Base-by-base conservation (phyloP, 1,140 invertebrate species). In the Polyergus mexicanus region DNA sequence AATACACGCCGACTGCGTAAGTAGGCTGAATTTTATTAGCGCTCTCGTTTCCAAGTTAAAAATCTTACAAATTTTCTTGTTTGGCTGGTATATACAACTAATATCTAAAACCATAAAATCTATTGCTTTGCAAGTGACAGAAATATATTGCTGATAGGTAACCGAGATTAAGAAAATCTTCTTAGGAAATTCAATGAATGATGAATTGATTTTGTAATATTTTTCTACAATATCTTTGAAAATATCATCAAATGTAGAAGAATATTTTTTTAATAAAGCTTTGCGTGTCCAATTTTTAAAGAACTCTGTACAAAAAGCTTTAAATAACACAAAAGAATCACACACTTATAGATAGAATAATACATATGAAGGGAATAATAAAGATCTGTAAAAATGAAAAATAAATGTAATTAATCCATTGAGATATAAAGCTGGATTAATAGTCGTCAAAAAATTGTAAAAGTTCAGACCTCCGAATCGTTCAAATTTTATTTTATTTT, bases 1-100 rank as follows among this genome's bases (percentile, higher is more conserved):
- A 35, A 35, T 28, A 16, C 35, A 69, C 41, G 65, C 41, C 28
- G 32, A 25, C 13, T 69, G 65, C 77, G 5, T 80, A 80, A 69
- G 77, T 71, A 54, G 77, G 65, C 25, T 51, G 13, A 80, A 80
- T 38, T 80, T 71, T 56, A 78, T 71, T 69, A 69, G 63, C 38
- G 60, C 22, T 51, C 77, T 2, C 63, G 56, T 68, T 80, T 80
- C 13, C 16, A n/a, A 11, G n/a, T 25, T 41, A 38, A 44, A 68
- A 68, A 47, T 19, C 11, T 7, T n/a, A 44, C 19, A 4, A 68
- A 56, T 69, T 54, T 80, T 35, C 28, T 38, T n/a, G 47, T 16
- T 80, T 69, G 28, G 56, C 28, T 28, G 77, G 32, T 22, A 44
- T 47, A 32, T 22, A 65, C 47, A 56, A 71, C 65, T 16, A 66